phyloP scores from a whole-genome alignment of 1,140 invertebrate species.

The Drosophila kepulauana region DNA sequence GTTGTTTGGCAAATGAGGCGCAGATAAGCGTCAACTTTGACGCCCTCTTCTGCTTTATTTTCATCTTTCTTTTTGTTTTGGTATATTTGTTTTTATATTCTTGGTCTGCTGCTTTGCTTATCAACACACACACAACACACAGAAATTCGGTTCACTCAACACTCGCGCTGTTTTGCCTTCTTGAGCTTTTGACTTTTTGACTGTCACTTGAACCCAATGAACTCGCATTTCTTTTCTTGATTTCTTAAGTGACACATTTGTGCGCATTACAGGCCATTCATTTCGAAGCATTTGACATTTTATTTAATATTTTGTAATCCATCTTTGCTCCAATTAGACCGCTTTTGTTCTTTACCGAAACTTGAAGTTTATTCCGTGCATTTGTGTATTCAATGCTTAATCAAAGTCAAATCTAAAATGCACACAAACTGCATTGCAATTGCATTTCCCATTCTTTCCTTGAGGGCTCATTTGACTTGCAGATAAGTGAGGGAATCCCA shows the following conservation, averaged over 20 bases:
- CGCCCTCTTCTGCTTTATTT: conserved; percentile 52
- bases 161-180: conserved; percentile 9
- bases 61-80: conserved; percentile 16
- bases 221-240: conserved; percentile 36
- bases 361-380: not conserved
- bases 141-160: not conserved
- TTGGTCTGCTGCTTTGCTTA: conserved; percentile 28
- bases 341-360: not conserved
- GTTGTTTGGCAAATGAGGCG: conserved; percentile 79
- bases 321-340: conserved; percentile 2
- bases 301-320: conserved; percentile 19
- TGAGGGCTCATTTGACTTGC: conserved; percentile 37
- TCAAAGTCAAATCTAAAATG: conserved; percentile 34
- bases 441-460: conserved; percentile 15
- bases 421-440: conserved; percentile 31
- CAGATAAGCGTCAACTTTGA: conserved; percentile 79
- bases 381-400: conserved; percentile 12
- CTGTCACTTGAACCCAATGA: conserved; percentile 59
- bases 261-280: conserved; percentile 49
- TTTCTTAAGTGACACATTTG: conserved; percentile 63
- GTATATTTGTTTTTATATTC: conserved; percentile 11
- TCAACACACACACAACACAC: conserved; percentile 1
- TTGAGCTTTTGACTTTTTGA: conserved; percentile 37
- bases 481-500: conserved; percentile 16
- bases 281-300: conserved; percentile 43